Conservation (phyloP, 2,888 invertebrate species). For the Colostygia pectinataria region DNA sequence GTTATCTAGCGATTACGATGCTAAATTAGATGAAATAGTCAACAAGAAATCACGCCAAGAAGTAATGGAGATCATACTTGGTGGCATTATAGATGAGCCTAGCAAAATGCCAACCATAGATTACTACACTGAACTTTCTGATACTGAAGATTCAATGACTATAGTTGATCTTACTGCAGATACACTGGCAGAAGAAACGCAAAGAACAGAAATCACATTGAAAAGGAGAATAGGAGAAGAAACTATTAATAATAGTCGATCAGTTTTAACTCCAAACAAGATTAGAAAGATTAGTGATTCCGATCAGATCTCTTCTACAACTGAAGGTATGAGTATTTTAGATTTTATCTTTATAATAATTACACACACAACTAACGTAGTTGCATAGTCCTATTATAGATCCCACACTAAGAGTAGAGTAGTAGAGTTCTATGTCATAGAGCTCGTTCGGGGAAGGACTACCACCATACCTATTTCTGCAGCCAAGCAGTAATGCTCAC, state of each 20-base stretch:
- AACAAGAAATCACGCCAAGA: conserved; percentile 72
- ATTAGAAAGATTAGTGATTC: conserved; percentile 68
- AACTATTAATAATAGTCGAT: conserved; percentile 59
- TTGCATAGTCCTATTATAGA: too few relatives aligned
- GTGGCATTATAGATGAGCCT: conserved; percentile 56
- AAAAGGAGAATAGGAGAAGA: conserved; percentile 67
- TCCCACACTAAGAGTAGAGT: too few relatives aligned
- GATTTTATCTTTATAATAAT: neutral
- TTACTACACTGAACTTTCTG: conserved; percentile 59
- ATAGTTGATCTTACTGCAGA: conserved; percentile 11
- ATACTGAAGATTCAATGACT: conserved; percentile 27
- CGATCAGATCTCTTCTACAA: conserved; percentile 73
- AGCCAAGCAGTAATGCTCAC: too few relatives aligned
- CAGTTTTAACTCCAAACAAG: conserved; percentile 62
- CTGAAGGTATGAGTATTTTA: conserved; percentile 65
- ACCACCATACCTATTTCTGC: too few relatives aligned
- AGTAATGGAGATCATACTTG: conserved; percentile 79
- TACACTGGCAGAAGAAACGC: neutral
- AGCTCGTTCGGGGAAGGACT: too few relatives aligned
- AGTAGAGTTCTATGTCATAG: too few relatives aligned
- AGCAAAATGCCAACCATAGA: conserved; percentile 67
- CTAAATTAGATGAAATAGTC: conserved; percentile 73
- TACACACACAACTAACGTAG: too few relatives aligned
- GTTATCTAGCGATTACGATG: conserved; percentile 69
- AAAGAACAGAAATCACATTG: conserved; percentile 22